These are phyloP conservation scores for Cabera pusaria DNA, from an alignment of 2,888 invertebrate species.

Conservation along the genomic window DNA sequence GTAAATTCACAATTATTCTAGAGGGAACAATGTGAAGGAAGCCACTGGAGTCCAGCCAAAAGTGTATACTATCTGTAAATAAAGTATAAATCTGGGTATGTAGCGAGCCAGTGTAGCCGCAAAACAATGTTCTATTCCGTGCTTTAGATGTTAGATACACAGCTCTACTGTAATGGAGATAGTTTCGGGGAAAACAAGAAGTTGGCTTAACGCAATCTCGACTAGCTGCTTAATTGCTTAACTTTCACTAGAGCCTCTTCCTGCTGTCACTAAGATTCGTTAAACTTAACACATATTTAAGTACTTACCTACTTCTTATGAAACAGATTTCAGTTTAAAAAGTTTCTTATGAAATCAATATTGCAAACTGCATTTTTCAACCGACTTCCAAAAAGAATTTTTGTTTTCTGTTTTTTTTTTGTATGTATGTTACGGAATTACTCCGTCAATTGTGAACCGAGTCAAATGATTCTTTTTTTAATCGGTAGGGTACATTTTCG, in stretches of 20 bases:
- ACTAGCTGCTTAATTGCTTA: constrained; percentile 76
- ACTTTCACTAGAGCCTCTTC: constrained; percentile 68
- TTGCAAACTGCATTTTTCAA: no score
- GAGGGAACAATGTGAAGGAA: constrained; percentile 26
- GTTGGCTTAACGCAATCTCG: constrained; percentile 71
- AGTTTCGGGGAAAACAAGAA: constrained; percentile 78
- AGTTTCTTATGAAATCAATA: no score
- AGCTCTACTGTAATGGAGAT: constrained; percentile 72
- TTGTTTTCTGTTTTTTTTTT: no score
- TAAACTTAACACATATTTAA: constrained; percentile 64
- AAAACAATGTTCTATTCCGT: constrained; percentile 51
- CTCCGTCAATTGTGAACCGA: no score
- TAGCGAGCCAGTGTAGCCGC: constrained; percentile 39
- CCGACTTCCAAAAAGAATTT: no score
- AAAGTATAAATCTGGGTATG: constrained; percentile 42
- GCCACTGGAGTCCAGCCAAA: constrained; percentile 63
- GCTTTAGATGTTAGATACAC: constrained; percentile 54
- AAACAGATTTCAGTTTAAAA: constrained; percentile 38
- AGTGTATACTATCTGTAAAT: constrained; percentile 53
- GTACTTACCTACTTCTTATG: constrained; percentile 54
- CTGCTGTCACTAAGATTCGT: constrained; percentile 62
- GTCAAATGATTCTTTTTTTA: no score
- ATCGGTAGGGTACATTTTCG: no score
- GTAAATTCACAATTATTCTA: constrained; percentile 35
- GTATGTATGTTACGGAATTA: no score